These are phyloP conservation scores for Odontocerum albicorne DNA, from an alignment of 2,888 invertebrate genomes.

Conservation along the genomic window DNA sequence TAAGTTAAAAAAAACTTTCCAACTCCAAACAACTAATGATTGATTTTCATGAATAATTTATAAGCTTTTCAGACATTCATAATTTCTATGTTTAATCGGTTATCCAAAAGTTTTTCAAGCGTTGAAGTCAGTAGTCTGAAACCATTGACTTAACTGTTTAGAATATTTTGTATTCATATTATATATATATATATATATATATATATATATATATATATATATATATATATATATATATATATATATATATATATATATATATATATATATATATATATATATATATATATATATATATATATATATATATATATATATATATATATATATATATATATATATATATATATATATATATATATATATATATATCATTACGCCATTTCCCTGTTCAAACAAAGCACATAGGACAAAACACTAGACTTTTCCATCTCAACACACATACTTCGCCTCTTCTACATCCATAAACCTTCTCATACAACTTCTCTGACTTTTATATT, in stretches of 20 bases:
- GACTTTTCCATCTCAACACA: no score
- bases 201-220: background rate
- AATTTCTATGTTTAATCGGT: background rate
- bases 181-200: background rate
- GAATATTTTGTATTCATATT: background rate
- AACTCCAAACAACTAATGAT: no score
- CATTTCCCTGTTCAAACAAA: no score
- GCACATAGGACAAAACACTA: no score
- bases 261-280: background rate
- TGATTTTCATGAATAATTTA: no score
- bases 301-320: background rate
- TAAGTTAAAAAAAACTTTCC: no score
- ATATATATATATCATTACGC: background rate
- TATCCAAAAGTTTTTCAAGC: no score
- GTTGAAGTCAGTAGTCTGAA: no score
- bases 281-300: background rate
- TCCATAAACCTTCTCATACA: no score
- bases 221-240: background rate
- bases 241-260: background rate
- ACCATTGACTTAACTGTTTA: no score
- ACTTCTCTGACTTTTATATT: no score
- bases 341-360: background rate
- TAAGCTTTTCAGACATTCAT: slow-evolving; percentile 1
- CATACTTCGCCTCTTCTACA: no score
- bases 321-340: background rate